Conservation (phyloP, 1,140 invertebrate genomes). For the Parapsyche elsis region DNA sequence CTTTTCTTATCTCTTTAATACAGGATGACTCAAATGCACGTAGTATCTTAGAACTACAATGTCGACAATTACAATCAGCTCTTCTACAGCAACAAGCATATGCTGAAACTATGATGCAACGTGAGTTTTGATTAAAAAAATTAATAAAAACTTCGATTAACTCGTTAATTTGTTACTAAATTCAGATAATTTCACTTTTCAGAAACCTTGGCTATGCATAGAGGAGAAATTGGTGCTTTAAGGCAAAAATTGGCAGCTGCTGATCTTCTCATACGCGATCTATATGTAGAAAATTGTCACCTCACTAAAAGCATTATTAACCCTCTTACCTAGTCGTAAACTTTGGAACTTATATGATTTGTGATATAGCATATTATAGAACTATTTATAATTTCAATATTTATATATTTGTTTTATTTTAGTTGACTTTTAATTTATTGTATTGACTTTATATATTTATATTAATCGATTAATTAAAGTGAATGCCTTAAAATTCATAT, state of each 20-base stretch:
- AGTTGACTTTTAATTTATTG: too few relatives aligned
- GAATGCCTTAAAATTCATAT: too few relatives aligned
- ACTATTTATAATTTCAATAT: too few relatives aligned
- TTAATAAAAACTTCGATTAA: too few relatives aligned
- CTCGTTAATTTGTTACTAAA: too few relatives aligned
- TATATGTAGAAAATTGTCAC: constrained; percentile 84
- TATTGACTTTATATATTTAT: too few relatives aligned
- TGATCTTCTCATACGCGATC: constrained; percentile 80
- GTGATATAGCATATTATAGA: too few relatives aligned
- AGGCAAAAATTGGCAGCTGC: constrained; percentile 75
- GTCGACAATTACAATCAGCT: constrained; percentile 71
- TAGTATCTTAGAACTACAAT: constrained; percentile 69
- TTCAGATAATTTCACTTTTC: constrained; percentile 50
- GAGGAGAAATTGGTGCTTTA: constrained; percentile 74
- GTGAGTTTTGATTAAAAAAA: too few relatives aligned
- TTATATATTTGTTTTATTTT: too few relatives aligned
- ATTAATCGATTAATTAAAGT: too few relatives aligned
- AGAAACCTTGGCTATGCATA: constrained; percentile 60
- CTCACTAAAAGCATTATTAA: constrained; percentile 62
- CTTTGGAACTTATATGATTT: too few relatives aligned
- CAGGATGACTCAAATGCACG: constrained; percentile 21
- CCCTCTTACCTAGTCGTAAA: background rate
- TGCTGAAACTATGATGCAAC: constrained; percentile 73
- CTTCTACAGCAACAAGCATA: constrained; percentile 74
- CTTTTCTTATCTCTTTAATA: constrained; percentile 26